Evolutionary conservation across 1,140 invertebrate genomes (phyloP).

Genomic region (Argopecten irradians): DNA sequence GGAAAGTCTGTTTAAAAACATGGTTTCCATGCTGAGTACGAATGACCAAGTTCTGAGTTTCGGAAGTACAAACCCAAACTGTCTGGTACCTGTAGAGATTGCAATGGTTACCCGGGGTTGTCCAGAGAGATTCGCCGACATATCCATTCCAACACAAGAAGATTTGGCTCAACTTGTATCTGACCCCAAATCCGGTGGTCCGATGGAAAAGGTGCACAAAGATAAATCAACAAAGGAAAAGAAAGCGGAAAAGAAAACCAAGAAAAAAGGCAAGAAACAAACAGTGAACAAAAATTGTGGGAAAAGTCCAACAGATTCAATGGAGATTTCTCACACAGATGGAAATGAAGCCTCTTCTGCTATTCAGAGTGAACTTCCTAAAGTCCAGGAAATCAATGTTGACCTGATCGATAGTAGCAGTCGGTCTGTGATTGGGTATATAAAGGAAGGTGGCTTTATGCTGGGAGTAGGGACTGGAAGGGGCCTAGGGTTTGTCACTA

Average conservation of each 20-base stretch:
- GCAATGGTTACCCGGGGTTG: conserved; percentile 62
- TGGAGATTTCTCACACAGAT: background rate
- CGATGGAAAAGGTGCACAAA: conserved; percentile 79
- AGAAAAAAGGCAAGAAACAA: conserved; percentile 48
- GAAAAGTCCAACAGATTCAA: conserved; percentile 69
- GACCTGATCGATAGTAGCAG: conserved; percentile 45
- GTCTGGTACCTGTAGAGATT: conserved; percentile 67
- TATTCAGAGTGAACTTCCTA: background rate
- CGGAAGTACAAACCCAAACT: conserved; percentile 79
- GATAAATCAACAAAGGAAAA: conserved; percentile 81
- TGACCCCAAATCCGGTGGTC: conserved; percentile 73
- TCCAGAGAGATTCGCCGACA: conserved; percentile 63
- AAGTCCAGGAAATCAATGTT: background rate
- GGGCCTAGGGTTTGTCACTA: conserved; percentile 67
- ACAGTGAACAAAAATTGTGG: conserved; percentile 41
- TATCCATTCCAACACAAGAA: conserved; percentile 77
- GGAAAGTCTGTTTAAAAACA: background rate
- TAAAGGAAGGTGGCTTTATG: conserved; percentile 84
- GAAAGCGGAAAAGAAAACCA: conserved; percentile 73
- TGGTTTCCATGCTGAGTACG: background rate
- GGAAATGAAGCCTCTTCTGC: background rate
- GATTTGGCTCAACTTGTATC: conserved; percentile 79
- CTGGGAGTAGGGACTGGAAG: conserved; percentile 76
- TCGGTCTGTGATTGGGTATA: conserved; percentile 85
- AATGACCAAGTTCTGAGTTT: conserved; percentile 28